These are phyloP conservation scores for Trissolcus brochymenae DNA, from an alignment of 2,888 invertebrate species.

Conservation along the genomic window DNA sequence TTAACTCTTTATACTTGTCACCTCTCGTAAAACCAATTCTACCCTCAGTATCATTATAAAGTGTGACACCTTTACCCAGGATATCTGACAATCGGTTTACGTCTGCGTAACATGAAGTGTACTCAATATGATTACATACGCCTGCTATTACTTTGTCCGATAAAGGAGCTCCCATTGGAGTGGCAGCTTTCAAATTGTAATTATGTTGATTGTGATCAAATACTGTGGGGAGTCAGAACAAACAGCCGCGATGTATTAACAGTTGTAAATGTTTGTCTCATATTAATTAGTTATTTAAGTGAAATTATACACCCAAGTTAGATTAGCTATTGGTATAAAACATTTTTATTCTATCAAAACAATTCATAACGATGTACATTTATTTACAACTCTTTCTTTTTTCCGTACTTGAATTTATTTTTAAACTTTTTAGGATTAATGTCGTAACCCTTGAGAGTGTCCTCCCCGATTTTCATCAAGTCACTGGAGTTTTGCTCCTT, in stretches of 20 bases:
- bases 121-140: constrained; percentile 42
- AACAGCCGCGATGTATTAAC: background rate
- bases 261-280: background rate
- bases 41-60: constrained; percentile 16
- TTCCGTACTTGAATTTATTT: constrained; percentile 84
- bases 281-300: background rate
- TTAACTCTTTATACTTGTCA: too few relatives aligned
- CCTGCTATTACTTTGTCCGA: constrained; percentile 33
- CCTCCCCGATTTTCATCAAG: constrained; percentile 79
- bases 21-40: background rate
- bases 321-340: background rate
- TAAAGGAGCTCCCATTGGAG: constrained; percentile 24
- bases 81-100: constrained; percentile 28
- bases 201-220: constrained; percentile 44
- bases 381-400: constrained; percentile 66
- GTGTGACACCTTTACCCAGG: constrained; percentile 24
- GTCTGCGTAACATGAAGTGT: constrained; percentile 11
- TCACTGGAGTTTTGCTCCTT: constrained; percentile 62
- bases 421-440: constrained; percentile 93
- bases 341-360: background rate
- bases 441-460: constrained; percentile 92
- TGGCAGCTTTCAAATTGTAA: constrained; percentile 24
- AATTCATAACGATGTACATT: background rate
- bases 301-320: background rate
- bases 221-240: constrained; percentile 8